Evolutionary conservation across 2,888 invertebrate genomes (phyloP).

Genomic region (Oxystoma pomonae): DNA sequence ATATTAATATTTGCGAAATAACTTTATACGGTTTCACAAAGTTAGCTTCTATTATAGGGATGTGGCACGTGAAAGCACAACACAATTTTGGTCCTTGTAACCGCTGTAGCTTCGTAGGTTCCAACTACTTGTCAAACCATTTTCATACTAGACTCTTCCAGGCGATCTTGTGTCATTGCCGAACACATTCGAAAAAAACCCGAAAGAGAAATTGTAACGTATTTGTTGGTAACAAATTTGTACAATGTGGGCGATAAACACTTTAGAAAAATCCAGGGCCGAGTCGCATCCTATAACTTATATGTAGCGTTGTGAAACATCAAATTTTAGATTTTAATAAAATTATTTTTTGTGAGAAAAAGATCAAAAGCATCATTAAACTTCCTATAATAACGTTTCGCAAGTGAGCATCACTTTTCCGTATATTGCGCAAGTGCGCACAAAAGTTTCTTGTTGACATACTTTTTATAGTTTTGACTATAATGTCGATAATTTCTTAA

Average conservation of each 20-base stretch:
- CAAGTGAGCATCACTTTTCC: no score
- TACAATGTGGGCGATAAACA: constrained; percentile 86
- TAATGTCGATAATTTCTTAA: constrained; percentile 82
- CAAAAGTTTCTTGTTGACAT: constrained; percentile 82
- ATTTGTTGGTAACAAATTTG: constrained; percentile 73
- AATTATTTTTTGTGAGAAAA: no score
- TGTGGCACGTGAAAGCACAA: no score
- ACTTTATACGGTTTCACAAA: no score
- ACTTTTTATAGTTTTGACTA: constrained; percentile 68
- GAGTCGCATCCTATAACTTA: constrained; percentile 79
- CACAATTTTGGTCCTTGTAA: constrained; percentile 57
- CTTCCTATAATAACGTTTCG: no score
- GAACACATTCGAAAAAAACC: constrained; percentile 72
- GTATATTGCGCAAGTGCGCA: constrained; percentile 81
- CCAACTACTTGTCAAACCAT: constrained; percentile 36
- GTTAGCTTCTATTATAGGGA: no score
- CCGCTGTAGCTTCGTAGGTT: constrained; percentile 68
- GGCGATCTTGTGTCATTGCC: constrained; percentile 68
- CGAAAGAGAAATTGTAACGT: constrained; percentile 81
- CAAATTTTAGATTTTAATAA: no score
- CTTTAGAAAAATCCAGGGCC: constrained; percentile 77
- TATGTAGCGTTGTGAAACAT: constrained; percentile 55
- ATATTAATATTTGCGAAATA: no score
- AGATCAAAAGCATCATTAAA: no score
- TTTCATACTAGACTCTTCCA: constrained; percentile 49